Base-by-base conservation (phyloP, 2,113 vertebrate species). In the Ciconia stormi region DNA sequence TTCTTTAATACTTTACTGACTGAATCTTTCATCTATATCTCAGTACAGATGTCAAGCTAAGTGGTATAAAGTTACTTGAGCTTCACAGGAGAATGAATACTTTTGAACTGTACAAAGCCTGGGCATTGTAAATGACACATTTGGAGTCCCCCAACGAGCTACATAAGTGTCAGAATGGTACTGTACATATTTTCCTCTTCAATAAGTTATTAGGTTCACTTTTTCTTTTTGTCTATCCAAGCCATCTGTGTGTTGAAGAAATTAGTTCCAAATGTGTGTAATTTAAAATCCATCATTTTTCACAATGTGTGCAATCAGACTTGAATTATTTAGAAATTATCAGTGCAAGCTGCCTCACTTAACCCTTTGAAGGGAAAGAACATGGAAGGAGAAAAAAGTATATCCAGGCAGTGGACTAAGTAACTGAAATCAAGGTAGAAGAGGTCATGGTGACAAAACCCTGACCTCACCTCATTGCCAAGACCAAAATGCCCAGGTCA, bases 231-330 rank as follows among this genome's bases (percentile, higher is more conserved):
- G 76, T 71, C 77, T 94, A 72, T 78, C 52, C 73, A 93, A 93
- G 69, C 49, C 77, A 94, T 95, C 91, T 92, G 55, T 76, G 86
- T 91, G 38, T 89, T 87, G 52, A 47, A 92, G 40, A 97, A 95
- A 70, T 91, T 87, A 84, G 80, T 67, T 97, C 49, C 69, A 94
- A 92, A 92, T 52, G 38, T 21, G 32, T 38, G 34, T 13, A 84
- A 95, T 92, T 91, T 95, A 58, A 89, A 95, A 95, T 70, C 44
- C 72, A 76, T 71, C 18, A 20, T 89, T 92, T 90, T 91, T 90
- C 80, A 93, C 86, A 93, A 90, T 74, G 83, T 89, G 59, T 90
- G 69, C 65, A 93, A 91, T 95, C 82, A 92, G 80, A 87, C 49
- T 90, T 62, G 46, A 95, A 92, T 84, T 94, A 87, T 63, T 89